Evolutionary conservation across 2,113 vertebrate species (phyloP), one percentile per base, ranked within the genome.

Genomic region (Perognathus longimembris): DNA sequence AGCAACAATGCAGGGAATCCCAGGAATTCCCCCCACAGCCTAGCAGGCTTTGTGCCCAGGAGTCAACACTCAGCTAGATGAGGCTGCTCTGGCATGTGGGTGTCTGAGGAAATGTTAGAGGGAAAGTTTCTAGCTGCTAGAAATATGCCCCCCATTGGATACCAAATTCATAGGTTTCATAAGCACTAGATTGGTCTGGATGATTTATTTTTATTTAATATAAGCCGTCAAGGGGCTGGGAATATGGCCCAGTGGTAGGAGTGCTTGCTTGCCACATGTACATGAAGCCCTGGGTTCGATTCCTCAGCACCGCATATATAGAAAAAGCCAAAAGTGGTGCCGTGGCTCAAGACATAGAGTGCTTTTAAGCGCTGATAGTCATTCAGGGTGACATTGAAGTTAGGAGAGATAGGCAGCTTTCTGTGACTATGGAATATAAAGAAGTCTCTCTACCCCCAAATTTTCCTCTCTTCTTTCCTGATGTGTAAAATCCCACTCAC

Each of bases 1-100:
- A 30, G 36, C 45, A 96, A 40, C 18, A 81, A 76, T 94, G 92
- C 32, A 71, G 90, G 95, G 95, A 83, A 96, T 95, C 34, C 71
- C n/a, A 77, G 50, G 94, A 81, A 85, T 63, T 69, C 42, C 75
- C 7, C 89, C 94, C 81, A 76, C 24, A 42, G 45, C 32, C 57
- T 36, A 90, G 15, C 10, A 7, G n/a, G 34, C 83, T 28, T 9
- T 76, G 80, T 5, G 57, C 61, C 50, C 28, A 1, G 11, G 38
- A 0, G 0, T 38, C 54, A 22, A 17, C 14, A 26, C 69, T 83
- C 36, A 95, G 59, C 81, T 54, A 20, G 92, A 69, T 50, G 50
- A 89, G 73, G 50, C 22, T 71, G 34, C 69, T 61, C 63, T 26
- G 4, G 2, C 2, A 0, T 0, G 32, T 42, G 32, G 11, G 61